Evolutionary conservation across 2,797 vertebrate genomes (phyloP).

Genomic region (Mormyrops boulengeri): DNA sequence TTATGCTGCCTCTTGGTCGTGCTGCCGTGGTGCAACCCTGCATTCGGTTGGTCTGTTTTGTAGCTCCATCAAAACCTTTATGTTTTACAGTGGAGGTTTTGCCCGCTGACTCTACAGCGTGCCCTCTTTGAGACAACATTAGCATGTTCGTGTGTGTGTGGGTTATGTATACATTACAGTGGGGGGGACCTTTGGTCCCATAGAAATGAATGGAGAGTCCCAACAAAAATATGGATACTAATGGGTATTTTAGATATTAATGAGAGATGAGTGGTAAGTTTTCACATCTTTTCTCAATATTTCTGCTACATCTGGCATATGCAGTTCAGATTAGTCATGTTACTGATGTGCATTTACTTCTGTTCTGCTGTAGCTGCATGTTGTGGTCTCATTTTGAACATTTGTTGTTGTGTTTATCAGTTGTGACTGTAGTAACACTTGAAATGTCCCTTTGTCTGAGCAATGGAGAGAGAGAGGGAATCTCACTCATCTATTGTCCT

Average conservation of each 20-base stretch:
- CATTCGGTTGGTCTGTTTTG: not conserved
- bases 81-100: not conserved
- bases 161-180: not conserved
- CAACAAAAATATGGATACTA: not conserved
- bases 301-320: not conserved
- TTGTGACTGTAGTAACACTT: not conserved
- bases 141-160: not conserved
- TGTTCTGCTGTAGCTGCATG: not conserved
- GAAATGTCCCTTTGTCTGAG: not conserved
- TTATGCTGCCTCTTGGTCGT: not conserved
- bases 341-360: not conserved
- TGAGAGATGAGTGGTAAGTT: not conserved
- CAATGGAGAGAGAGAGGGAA: not conserved
- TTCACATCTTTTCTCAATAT: not conserved
- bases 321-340: not conserved
- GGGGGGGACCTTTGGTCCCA: not conserved
- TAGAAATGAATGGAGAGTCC: not conserved
- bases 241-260: not conserved
- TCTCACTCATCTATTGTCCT: conserved; percentile 2
- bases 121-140: not conserved
- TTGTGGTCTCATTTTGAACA: not conserved
- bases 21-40: not conserved
- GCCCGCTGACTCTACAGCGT: not conserved
- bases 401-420: not conserved
- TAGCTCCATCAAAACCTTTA: not conserved